phyloP scores from a whole-genome alignment of 2,797 vertebrate species.

The Enteromius unitaeniatus region DNA sequence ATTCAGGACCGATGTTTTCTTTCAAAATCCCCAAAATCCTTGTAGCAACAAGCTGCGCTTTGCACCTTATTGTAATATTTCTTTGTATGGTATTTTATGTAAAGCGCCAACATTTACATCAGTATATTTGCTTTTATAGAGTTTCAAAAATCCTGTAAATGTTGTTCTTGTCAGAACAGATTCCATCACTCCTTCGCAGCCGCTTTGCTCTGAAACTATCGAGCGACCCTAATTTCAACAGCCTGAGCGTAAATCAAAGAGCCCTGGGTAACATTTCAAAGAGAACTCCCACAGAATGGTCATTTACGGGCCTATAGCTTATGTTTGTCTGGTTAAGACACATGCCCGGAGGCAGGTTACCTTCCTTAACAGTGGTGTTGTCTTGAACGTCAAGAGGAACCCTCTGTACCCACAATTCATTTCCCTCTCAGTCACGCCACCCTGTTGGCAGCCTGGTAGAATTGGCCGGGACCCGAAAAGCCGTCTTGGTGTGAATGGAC shows the following conservation, averaged over 20 bases:
- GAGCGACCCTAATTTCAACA: constrained; percentile 73
- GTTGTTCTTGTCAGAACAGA: constrained; percentile 78
- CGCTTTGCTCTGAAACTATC: constrained; percentile 67
- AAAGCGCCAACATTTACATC: constrained; percentile 40
- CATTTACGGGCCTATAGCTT: constrained; percentile 71
- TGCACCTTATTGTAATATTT: constrained; percentile 27
- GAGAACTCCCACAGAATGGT: constrained; percentile 76
- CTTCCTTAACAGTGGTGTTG: constrained; percentile 75
- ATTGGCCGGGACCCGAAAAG: constrained; percentile 73
- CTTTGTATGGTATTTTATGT: constrained; percentile 35
- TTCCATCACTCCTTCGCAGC: constrained; percentile 67
- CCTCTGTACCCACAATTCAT: constrained; percentile 79
- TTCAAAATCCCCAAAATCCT: constrained; percentile 15
- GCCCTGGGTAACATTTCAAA: constrained; percentile 58
- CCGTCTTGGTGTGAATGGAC: constrained; percentile 65
- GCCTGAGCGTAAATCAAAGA: constrained; percentile 74
- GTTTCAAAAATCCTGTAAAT: constrained; percentile 75
- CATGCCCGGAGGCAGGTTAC: constrained; percentile 69
- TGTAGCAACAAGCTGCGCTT: background rate
- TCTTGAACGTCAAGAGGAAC: constrained; percentile 73
- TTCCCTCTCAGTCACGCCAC: constrained; percentile 77
- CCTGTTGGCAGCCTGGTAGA: constrained; percentile 70
- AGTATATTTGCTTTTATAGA: constrained; percentile 60
- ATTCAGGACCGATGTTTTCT: constrained; percentile 9
- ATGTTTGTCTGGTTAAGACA: constrained; percentile 78